Evolutionary conservation across 2,888 invertebrate species (phyloP), one percentile per base, ranked within the genome.

Genomic region (Alcis repandata): DNA sequence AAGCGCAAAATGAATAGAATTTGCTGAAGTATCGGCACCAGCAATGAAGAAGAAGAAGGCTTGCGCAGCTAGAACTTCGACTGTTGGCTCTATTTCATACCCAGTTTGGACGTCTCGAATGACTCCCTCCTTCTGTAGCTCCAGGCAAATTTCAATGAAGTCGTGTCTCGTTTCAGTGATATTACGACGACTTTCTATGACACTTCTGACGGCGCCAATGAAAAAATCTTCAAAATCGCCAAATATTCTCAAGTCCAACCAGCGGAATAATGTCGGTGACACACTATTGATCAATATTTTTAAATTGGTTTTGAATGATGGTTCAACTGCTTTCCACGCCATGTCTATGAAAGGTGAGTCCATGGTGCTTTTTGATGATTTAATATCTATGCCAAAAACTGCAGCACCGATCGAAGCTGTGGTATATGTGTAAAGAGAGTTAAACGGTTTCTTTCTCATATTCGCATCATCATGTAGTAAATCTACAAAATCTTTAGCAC

Each of bases 21-120:
- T 87, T 1, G 92, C 90, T 10, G 90, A 84, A 0, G 92, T 89
- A 48, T 93, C 93, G 2, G 87, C 84, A 0, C 94, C 94, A 36
- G 91, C 93, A 36, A 91, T 63, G 40, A 92, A 92, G 63, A 93
- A 93, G 68, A 92, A 86, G 57, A 93, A 90, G 0, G 90, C 89
- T 72, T 93, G 92, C 1, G 91, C 89, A 2, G 90, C 87, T 27
- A 92, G 43, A 1, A 90, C 15, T 73, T 88, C 86, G 52, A 85
- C 86, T 6, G 87, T 82, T 0, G 85, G 82, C 3, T 81, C 74
- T 9, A 89, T 38, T 59, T 85, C 76, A 61, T 78, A 88, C 0
- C 82, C 84, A 1, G 87, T 86, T 0, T 63, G 49, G 0, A 54
- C 41, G 36, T 90, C 90, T n/a, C 70, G 76, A 77, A 89, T 80